A percentile compares a stretch with the other conserved stretches of the same genome.
Evolutionary conservation across 1,140 invertebrate genomes (phyloP).

Genomic region (Euwallacea similis): DNA sequence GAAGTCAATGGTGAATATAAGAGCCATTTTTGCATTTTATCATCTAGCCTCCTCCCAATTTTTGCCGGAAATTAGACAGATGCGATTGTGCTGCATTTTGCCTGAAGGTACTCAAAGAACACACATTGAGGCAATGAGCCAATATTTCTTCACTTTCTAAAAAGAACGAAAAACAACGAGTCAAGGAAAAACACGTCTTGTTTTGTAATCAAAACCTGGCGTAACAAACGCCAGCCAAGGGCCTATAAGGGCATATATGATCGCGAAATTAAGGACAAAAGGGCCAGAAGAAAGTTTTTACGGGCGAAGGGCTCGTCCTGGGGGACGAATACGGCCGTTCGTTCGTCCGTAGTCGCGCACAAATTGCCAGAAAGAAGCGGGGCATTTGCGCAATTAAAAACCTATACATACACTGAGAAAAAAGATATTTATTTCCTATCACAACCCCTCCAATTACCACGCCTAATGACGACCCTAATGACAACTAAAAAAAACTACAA

Average conservation of each 20-base stretch:
- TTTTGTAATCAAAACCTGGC: constrained; percentile 27
- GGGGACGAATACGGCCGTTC: constrained; percentile 21
- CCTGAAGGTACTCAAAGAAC: no score
- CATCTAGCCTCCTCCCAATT: no score
- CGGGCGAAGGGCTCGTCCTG: constrained; percentile 20
- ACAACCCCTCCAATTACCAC: constrained; percentile 21
- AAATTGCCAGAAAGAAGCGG: neutral
- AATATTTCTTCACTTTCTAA: no score
- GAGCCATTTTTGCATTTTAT: no score
- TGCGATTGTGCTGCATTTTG: no score
- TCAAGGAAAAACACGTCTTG: constrained; percentile 19
- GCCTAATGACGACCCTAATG: constrained; percentile 10
- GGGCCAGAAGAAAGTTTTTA: constrained; percentile 38
- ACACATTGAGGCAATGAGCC: no score
- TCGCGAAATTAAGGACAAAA: constrained; percentile 37
- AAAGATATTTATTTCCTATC: neutral
- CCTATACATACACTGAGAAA: neutral
- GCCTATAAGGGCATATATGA: constrained; percentile 35
- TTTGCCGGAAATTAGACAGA: no score
- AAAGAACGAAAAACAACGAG: no score
- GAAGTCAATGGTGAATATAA: no score
- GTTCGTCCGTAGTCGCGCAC: no score
- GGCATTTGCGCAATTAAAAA: neutral
- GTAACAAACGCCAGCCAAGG: constrained; percentile 24
- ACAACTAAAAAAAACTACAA: constrained; percentile 1